Evolutionary conservation across 2,888 invertebrate species (phyloP).

Genomic region (Hirtodrosophila confusa): DNA sequence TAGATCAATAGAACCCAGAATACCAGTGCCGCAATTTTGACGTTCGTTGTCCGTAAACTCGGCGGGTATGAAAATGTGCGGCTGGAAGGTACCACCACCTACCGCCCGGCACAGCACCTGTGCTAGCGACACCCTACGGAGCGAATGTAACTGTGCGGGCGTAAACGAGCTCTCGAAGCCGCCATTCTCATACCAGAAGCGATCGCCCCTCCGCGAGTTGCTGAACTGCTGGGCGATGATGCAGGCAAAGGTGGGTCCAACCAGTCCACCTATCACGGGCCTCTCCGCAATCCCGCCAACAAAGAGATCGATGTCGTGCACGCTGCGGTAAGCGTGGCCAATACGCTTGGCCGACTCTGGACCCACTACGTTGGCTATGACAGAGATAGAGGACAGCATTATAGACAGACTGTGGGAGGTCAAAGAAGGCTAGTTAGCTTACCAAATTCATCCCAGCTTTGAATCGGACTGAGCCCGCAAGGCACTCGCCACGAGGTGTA

Average conservation of each 20-base stretch:
- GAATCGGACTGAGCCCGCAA: conserved; percentile 89
- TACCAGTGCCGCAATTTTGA: conserved; percentile 77
- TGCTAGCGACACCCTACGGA: conserved; percentile 89
- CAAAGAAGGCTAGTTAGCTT: neutral
- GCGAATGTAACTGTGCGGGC: conserved; percentile 90
- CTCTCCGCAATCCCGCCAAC: conserved; percentile 92
- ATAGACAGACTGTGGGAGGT: no score
- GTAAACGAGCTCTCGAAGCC: conserved; percentile 90
- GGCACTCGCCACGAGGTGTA: conserved; percentile 92
- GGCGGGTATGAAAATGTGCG: conserved; percentile 83
- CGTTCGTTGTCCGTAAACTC: conserved; percentile 81
- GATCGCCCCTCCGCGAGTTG: conserved; percentile 90
- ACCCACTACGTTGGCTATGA: conserved; percentile 86
- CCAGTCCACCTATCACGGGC: conserved; percentile 89
- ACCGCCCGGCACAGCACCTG: conserved; percentile 86
- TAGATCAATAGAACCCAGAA: conserved; percentile 80
- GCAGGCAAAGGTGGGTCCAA: conserved; percentile 95
- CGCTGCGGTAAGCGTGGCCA: conserved; percentile 87
- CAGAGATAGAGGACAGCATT: no score
- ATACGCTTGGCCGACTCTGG: conserved; percentile 87
- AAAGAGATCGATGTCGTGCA: conserved; percentile 94
- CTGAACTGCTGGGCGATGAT: conserved; percentile 94
- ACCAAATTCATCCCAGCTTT: conserved; percentile 88
- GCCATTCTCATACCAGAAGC: conserved; percentile 94
- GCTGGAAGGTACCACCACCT: conserved; percentile 84